Percentiles rank a stretch among this genome's conserved stretches.
phyloP scores from a whole-genome alignment of 2,888 invertebrate species.

The Calliphora vomitoria region DNA sequence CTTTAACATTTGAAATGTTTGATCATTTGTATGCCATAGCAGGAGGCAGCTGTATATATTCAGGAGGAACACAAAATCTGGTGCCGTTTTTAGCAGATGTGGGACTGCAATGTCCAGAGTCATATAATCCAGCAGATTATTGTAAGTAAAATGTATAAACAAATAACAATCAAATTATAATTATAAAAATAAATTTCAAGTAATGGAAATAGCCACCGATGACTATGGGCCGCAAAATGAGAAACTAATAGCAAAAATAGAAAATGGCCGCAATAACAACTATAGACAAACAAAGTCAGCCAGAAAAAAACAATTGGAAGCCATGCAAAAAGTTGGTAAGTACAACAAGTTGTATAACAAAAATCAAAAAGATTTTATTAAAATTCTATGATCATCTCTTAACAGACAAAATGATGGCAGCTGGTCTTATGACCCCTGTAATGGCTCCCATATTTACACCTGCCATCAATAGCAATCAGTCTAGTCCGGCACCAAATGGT shows the following conservation, averaged over 20 bases:
- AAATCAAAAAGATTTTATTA: background rate
- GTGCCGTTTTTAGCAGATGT: slow-evolving; percentile 91
- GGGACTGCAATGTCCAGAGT: slow-evolving; percentile 91
- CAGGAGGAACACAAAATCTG: slow-evolving; percentile 91
- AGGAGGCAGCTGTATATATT: slow-evolving; percentile 91
- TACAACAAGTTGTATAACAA: background rate
- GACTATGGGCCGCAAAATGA: slow-evolving; percentile 89
- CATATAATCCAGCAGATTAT: slow-evolving; percentile 96
- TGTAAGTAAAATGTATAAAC: slow-evolving; percentile 86
- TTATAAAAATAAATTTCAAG: slow-evolving; percentile 84
- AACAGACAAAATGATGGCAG: slow-evolving; percentile 85
- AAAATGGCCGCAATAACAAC: slow-evolving; percentile 87
- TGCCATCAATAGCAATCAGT: slow-evolving; percentile 49
- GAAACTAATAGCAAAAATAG: slow-evolving; percentile 86
- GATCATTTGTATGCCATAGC: slow-evolving; percentile 94
- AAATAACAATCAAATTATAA: background rate
- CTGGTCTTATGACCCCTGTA: slow-evolving; percentile 86
- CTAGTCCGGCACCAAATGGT: slow-evolving; percentile 23
- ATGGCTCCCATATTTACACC: slow-evolving; percentile 82
- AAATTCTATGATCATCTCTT: background rate
- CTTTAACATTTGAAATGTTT: slow-evolving; percentile 93
- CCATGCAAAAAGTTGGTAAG: slow-evolving; percentile 84
- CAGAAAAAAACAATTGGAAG: slow-evolving; percentile 82
- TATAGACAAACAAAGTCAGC: slow-evolving; percentile 86
- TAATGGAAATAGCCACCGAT: slow-evolving; percentile 92